Percentiles rank a stretch among this genome's conserved stretches.
These are phyloP conservation scores for Danio aesculapii DNA, from an alignment of 2,797 vertebrate species.

Conservation along the genomic window DNA sequence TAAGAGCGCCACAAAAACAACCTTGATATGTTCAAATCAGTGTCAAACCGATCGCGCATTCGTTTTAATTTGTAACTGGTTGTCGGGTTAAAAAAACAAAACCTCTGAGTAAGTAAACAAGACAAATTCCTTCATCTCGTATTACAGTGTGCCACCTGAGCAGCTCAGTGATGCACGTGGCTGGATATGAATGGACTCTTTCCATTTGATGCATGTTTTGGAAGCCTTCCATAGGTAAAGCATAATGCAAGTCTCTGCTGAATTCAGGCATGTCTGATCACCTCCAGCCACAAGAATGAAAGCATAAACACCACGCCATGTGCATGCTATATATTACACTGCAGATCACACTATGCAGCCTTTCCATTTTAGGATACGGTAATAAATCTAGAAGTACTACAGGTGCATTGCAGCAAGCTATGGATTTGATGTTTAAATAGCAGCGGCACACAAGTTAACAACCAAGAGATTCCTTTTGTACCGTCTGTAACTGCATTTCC, in stretches of 20 bases:
- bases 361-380: slow-evolving; percentile 61
- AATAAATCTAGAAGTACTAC: slow-evolving; percentile 48
- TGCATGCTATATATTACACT: slow-evolving; percentile 42
- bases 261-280: slow-evolving; percentile 42
- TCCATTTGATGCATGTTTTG: not conserved
- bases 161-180: slow-evolving; percentile 9
- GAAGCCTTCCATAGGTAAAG: slow-evolving; percentile 10
- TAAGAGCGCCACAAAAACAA: not conserved
- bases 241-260: slow-evolving; percentile 15
- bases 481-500: slow-evolving; percentile 1
- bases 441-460: not conserved
- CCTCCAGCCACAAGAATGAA: slow-evolving; percentile 8
- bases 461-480: not conserved
- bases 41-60: not conserved
- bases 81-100: slow-evolving; percentile 26
- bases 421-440: slow-evolving; percentile 26
- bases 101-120: slow-evolving; percentile 34
- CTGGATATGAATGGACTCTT: slow-evolving; percentile 35
- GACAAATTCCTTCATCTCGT: slow-evolving; percentile 21
- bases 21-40: not conserved
- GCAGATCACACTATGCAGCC: slow-evolving; percentile 54
- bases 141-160: slow-evolving; percentile 15
- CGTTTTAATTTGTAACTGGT: slow-evolving; percentile 15
- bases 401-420: slow-evolving; percentile 24
- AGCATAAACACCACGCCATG: slow-evolving; percentile 1